Conservation (phyloP, 2,888 invertebrate genomes). For the Pyrrhosoma nymphula region DNA sequence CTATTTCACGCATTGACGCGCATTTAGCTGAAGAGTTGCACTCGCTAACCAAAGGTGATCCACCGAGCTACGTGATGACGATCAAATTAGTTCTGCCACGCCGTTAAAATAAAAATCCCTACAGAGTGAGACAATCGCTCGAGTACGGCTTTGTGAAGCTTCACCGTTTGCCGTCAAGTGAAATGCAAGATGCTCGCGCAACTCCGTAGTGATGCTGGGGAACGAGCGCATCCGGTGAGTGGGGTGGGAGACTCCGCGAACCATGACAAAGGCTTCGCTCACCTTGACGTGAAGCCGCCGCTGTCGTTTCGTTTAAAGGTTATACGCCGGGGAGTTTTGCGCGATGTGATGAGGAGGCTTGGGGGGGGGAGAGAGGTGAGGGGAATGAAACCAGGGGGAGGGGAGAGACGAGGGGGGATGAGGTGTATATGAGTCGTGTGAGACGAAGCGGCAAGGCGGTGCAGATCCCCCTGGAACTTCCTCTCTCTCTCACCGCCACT, state of each 20-base stretch:
- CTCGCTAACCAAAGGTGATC: too few relatives aligned
- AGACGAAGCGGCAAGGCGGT: neutral
- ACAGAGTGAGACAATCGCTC: too few relatives aligned
- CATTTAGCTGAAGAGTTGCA: too few relatives aligned
- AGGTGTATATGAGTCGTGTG: neutral
- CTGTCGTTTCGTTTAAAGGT: neutral
- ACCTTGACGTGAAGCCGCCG: neutral
- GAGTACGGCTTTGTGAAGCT: neutral
- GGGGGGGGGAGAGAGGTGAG: neutral
- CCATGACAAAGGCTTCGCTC: neutral
- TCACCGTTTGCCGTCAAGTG: neutral
- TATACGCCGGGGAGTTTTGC: neutral
- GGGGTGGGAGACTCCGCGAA: neutral
- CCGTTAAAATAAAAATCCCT: too few relatives aligned
- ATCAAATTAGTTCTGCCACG: too few relatives aligned
- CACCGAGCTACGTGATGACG: too few relatives aligned
- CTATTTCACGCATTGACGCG: too few relatives aligned
- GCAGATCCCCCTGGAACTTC: neutral
- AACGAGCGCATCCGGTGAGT: too few relatives aligned
- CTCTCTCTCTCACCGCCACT: neutral
- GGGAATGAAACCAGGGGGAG: too few relatives aligned
- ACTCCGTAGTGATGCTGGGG: neutral
- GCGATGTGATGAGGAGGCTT: neutral
- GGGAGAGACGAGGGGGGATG: too few relatives aligned
- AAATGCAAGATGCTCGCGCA: neutral